These are phyloP conservation scores for Zeus faber DNA, from an alignment of 2,113 vertebrate genomes.

Conservation along the genomic window DNA sequence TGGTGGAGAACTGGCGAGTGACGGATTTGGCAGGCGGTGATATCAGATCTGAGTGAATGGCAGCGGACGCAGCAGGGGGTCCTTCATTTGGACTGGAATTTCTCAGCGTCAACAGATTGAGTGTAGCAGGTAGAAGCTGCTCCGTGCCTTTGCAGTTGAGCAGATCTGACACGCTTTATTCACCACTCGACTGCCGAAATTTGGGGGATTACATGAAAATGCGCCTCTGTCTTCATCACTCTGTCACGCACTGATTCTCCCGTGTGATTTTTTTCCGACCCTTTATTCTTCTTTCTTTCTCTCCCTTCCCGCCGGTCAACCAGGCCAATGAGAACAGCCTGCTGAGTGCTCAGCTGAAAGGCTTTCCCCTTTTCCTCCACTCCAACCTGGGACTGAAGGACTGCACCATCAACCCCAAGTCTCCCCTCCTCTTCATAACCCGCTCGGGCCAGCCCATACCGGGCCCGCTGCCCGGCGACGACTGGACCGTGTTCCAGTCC, in stretches of 20 bases:
- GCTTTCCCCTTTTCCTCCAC: constrained; percentile 95
- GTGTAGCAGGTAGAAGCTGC: neutral
- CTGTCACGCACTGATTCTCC: constrained; percentile 38
- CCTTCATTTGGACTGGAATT: neutral
- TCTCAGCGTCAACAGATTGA: neutral
- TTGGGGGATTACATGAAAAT: constrained; percentile 42
- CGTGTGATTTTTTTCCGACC: constrained; percentile 15
- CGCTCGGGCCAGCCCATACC: constrained; percentile 88
- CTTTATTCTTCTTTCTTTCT: constrained; percentile 1
- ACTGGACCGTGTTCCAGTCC: constrained; percentile 98
- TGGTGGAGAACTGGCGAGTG: constrained; percentile 24
- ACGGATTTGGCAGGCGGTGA: constrained; percentile 1
- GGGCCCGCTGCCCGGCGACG: constrained; percentile 89
- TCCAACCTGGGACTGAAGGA: constrained; percentile 95
- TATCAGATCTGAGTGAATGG: neutral
- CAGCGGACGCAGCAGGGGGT: neutral
- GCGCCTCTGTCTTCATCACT: constrained; percentile 47
- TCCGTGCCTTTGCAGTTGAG: constrained; percentile 26
- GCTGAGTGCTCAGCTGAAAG: constrained; percentile 95
- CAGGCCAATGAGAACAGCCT: constrained; percentile 98
- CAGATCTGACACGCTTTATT: constrained; percentile 57
- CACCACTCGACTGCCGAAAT: constrained; percentile 56
- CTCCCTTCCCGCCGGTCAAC: neutral
- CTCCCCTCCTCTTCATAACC: constrained; percentile 91
- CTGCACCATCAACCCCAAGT: constrained; percentile 94